phyloP scores from a whole-genome alignment of 2,797 vertebrate genomes.

The Amniataba percoides region DNA sequence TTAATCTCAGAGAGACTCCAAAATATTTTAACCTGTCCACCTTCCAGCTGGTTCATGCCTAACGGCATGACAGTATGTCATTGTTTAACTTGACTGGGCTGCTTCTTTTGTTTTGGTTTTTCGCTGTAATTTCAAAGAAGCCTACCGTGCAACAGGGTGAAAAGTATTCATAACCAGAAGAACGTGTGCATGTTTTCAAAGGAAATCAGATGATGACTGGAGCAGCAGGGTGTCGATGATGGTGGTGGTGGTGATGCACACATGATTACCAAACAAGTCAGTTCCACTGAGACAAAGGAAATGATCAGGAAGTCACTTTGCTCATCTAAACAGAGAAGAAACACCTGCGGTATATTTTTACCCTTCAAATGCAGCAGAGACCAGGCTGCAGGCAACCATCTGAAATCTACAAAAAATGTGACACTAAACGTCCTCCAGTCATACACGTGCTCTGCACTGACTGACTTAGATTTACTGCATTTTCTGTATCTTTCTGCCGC shows the following conservation, averaged over 20 bases:
- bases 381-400: neutral
- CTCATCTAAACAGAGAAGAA: conserved; percentile 61
- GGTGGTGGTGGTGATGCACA: conserved; percentile 9
- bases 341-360: conserved; percentile 63
- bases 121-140: conserved; percentile 1
- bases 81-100: neutral
- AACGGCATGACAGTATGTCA: neutral
- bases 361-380: conserved; percentile 3
- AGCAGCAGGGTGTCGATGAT: conserved; percentile 14
- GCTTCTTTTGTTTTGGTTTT: neutral
- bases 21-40: conserved; percentile 12
- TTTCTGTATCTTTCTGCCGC: neutral
- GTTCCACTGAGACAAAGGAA: conserved; percentile 65
- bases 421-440: neutral
- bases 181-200: conserved; percentile 57
- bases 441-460: neutral
- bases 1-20: conserved; percentile 26
- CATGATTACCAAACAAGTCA: conserved; percentile 40
- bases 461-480: neutral
- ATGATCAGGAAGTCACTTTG: conserved; percentile 71
- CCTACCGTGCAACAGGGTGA: conserved; percentile 57
- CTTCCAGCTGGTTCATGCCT: neutral
- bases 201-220: conserved; percentile 57
- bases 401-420: conserved; percentile 7
- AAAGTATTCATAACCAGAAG: conserved; percentile 46